phyloP scores from a whole-genome alignment of 2,888 invertebrate genomes.

The Megalurothrips usitatus region DNA sequence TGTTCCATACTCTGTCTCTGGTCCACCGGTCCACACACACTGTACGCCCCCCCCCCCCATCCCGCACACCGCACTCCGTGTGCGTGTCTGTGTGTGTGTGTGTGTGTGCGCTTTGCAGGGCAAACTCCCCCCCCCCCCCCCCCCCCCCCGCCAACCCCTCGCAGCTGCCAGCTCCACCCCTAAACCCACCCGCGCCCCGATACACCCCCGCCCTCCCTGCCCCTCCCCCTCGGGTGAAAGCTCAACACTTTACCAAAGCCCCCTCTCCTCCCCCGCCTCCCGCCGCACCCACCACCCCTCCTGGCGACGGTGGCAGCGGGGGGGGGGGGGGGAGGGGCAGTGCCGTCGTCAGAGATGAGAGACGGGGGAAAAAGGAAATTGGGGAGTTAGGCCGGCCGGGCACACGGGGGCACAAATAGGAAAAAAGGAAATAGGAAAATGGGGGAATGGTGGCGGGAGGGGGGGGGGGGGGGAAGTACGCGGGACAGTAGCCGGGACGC shows the following conservation, averaged over 20 bases:
- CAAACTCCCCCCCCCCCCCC: not conserved
- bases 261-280: not conserved
- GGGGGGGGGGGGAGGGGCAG: not conserved
- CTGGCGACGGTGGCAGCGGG: not conserved
- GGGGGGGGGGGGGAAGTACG: no score
- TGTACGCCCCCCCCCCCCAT: not conserved
- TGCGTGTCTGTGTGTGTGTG: not conserved
- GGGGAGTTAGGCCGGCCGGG: not conserved
- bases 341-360: not conserved
- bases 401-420: no score
- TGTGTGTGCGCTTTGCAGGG: not conserved
- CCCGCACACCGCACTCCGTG: not conserved
- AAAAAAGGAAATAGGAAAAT: no score
- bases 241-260: conserved; percentile 23
- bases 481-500: no score
- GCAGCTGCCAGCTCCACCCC: not conserved
- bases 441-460: no score
- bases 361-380: not conserved
- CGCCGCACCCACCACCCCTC: not conserved
- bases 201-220: not conserved
- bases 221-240: conserved; percentile 13
- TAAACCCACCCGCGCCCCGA: not conserved
- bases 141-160: not conserved
- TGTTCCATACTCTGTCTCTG: no score
- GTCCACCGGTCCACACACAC: no score